phyloP scores from a whole-genome alignment of 2,888 invertebrate genomes.

The Xestoiulus laeticollis region DNA sequence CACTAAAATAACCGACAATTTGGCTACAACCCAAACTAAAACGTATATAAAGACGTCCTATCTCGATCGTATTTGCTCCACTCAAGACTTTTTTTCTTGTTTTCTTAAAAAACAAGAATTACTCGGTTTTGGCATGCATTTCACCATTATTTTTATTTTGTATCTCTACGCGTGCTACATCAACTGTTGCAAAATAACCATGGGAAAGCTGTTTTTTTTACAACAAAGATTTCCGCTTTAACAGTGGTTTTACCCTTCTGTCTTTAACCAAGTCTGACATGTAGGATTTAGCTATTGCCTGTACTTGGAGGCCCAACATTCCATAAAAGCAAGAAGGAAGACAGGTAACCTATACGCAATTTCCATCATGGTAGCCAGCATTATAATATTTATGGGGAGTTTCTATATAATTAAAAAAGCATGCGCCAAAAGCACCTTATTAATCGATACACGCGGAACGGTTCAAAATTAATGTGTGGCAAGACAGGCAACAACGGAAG shows the following conservation, averaged over 20 bases:
- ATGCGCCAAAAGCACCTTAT: constrained; percentile 3
- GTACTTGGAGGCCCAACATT: neutral
- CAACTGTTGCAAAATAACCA: constrained; percentile 11
- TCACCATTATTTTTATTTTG: neutral
- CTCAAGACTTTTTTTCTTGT: neutral
- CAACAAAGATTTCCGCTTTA: neutral
- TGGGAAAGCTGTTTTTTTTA: neutral
- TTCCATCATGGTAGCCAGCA: neutral
- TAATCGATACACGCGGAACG: neutral
- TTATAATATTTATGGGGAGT: neutral
- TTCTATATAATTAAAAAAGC: neutral
- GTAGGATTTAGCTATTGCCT: neutral
- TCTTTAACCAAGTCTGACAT: neutral
- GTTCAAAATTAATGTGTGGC: neutral
- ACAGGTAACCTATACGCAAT: neutral
- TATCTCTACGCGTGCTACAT: neutral
- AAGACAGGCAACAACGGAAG: neutral
- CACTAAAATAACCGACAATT: constrained; percentile 24
- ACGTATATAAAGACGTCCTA: neutral
- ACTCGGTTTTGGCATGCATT: neutral
- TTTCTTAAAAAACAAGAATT: neutral
- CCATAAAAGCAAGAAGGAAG: neutral
- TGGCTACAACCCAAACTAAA: neutral
- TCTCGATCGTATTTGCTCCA: neutral
- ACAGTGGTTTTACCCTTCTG: neutral